A percentile compares a stretch with the other conserved stretches of the same genome.
Evolutionary conservation across 2,797 vertebrate genomes (phyloP).

Genomic region (Typhlichthys eigenmanni): DNA sequence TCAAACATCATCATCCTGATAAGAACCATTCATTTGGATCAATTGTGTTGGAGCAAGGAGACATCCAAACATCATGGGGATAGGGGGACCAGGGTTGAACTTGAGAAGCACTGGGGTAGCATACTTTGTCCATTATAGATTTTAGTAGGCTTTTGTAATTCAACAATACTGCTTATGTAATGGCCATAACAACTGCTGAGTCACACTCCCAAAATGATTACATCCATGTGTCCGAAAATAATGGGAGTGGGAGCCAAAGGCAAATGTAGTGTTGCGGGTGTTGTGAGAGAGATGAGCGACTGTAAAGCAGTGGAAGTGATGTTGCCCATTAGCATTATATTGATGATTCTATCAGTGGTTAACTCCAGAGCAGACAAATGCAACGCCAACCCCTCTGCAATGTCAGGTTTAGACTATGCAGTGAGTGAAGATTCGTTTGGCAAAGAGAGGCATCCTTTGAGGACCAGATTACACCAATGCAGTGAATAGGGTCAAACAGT

Average conservation of each 20-base stretch:
- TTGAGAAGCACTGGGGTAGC: too few species aligned
- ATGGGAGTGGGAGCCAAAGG: neutral
- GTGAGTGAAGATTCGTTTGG: neutral
- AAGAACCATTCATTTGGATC: neutral
- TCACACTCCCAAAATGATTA: constrained; percentile 3
- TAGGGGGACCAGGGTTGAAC: too few species aligned
- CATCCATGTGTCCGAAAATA: constrained; percentile 8
- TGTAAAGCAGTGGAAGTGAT: neutral
- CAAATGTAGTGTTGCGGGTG: neutral
- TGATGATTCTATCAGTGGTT: neutral
- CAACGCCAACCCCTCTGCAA: neutral
- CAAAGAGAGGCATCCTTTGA: constrained; percentile 2
- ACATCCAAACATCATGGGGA: neutral
- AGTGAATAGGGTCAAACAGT: neutral
- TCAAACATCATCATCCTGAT: neutral
- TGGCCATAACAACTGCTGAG: constrained; percentile 10
- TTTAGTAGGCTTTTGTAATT: constrained; percentile 19
- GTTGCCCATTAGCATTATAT: neutral
- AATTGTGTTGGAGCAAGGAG: neutral
- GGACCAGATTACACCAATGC: neutral
- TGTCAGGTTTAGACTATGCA: neutral
- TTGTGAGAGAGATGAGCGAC: neutral
- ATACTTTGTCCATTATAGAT: constrained; percentile 20
- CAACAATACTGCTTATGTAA: constrained; percentile 50
- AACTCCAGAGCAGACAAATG: neutral